These are phyloP conservation scores for Heliconius himera DNA, from an alignment of 1,140 invertebrate genomes.

Conservation along the genomic window DNA sequence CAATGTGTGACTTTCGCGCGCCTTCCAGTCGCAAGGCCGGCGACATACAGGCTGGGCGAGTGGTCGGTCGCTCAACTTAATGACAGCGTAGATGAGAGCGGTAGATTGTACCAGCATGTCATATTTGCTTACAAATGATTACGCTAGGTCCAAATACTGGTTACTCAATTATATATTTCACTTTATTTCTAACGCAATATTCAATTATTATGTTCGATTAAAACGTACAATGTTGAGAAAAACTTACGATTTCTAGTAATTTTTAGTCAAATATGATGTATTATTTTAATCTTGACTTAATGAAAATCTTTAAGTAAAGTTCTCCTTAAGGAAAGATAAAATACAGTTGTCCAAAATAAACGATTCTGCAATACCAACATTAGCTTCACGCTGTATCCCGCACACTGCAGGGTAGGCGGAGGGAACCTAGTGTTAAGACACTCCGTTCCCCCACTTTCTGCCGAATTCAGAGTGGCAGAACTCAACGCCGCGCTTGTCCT, in stretches of 20 bases:
- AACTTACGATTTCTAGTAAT: neutral
- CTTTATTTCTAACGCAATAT: neutral
- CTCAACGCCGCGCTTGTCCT: no score
- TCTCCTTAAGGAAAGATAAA: neutral
- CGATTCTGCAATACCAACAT: neutral
- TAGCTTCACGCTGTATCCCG: no score
- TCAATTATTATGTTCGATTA: neutral
- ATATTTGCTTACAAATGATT: conserved; percentile 25
- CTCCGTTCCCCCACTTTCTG: no score
- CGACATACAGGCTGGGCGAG: conserved; percentile 62
- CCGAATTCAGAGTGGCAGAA: no score
- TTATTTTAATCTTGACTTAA: neutral
- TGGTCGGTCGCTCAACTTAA: conserved; percentile 49
- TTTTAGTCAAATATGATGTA: neutral
- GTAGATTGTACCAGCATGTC: conserved; percentile 41
- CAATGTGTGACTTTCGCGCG: conserved; percentile 57
- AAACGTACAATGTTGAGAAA: neutral
- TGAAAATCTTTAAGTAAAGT: neutral
- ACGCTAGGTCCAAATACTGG: conserved; percentile 32
- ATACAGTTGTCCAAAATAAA: neutral
- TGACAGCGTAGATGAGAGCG: conserved; percentile 44
- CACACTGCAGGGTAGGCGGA: no score
- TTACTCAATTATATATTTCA: conserved; percentile 29
- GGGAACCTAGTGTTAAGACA: no score
- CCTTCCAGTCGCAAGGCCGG: conserved; percentile 68